A percentile compares a stretch with the other conserved stretches of the same genome.
Conservation (phyloP, 2,888 invertebrate species). For the Eristalis intricaria region DNA sequence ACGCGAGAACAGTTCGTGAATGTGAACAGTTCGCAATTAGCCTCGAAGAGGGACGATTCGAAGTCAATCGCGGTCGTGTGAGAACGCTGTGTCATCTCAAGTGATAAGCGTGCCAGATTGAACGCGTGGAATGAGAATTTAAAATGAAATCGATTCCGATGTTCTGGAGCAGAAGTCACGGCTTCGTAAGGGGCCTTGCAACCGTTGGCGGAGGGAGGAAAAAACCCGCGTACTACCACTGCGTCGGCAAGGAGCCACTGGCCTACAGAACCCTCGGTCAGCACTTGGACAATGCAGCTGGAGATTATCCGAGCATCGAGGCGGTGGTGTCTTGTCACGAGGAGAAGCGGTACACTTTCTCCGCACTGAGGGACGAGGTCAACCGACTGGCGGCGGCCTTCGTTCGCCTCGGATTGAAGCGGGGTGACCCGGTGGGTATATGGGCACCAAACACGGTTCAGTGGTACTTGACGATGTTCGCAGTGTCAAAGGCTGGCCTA, state of each 20-base stretch:
- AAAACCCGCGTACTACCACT: conserved; percentile 82
- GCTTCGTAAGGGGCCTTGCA: background rate
- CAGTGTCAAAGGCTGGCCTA: conserved; percentile 87
- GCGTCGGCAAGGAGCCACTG: conserved; percentile 82
- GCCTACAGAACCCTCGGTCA: conserved; percentile 83
- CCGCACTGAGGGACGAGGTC: conserved; percentile 82
- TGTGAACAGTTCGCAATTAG: background rate
- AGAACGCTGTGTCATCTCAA: background rate
- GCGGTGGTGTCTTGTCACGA: conserved; percentile 84
- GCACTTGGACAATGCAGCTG: conserved; percentile 82
- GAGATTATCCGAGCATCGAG: conserved; percentile 83
- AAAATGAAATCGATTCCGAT: background rate
- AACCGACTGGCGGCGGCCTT: conserved; percentile 88
- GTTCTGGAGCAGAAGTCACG: background rate
- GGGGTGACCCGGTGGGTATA: conserved; percentile 89
- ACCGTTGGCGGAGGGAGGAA: background rate
- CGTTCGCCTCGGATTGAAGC: conserved; percentile 85
- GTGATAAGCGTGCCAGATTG: background rate
- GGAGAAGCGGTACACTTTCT: conserved; percentile 82
- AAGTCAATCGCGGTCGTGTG: background rate
- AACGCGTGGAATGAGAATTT: background rate
- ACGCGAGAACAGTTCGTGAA: too few species aligned
- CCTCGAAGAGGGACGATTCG: background rate
- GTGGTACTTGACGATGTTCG: conserved; percentile 89
- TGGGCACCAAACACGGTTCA: conserved; percentile 90